phyloP scores from a whole-genome alignment of 2,797 vertebrate genomes.

The Distichodus sexfasciatus region DNA sequence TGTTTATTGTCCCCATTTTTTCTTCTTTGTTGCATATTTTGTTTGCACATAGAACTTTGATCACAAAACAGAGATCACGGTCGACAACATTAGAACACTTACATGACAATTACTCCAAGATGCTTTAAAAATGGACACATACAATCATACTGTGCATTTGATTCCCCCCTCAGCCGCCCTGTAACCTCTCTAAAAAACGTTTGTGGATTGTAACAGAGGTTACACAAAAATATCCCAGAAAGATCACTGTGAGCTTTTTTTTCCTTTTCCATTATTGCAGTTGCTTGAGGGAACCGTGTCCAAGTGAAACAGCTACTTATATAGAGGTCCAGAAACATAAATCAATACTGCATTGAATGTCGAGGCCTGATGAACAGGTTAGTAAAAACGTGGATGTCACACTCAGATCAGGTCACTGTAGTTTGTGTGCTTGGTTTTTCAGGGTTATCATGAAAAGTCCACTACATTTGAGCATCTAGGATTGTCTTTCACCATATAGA shows the following conservation, averaged over 20 bases:
- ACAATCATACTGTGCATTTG: constrained; percentile 45
- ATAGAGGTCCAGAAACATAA: background rate
- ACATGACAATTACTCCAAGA: constrained; percentile 55
- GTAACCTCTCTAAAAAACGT: constrained; percentile 9
- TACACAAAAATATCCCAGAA: background rate
- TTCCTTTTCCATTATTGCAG: background rate
- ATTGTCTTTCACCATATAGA: constrained; percentile 26
- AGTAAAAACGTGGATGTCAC: constrained; percentile 5
- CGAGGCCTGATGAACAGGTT: background rate
- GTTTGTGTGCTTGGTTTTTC: background rate
- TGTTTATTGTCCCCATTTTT: constrained; percentile 36
- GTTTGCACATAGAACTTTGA: constrained; percentile 44
- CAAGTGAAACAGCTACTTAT: background rate
- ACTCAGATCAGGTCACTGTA: constrained; percentile 11
- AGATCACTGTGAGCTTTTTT: background rate
- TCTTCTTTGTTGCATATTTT: constrained; percentile 50
- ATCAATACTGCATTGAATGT: constrained; percentile 18
- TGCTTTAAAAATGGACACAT: constrained; percentile 39
- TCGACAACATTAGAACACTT: constrained; percentile 53
- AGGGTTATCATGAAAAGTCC: constrained; percentile 15
- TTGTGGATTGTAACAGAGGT: background rate
- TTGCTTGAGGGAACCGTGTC: background rate
- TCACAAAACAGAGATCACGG: constrained; percentile 52
- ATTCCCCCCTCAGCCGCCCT: constrained; percentile 46
- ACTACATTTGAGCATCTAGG: constrained; percentile 8